Conservation (phyloP, 2,797 vertebrate species). For the Apogon hyalosoma region DNA sequence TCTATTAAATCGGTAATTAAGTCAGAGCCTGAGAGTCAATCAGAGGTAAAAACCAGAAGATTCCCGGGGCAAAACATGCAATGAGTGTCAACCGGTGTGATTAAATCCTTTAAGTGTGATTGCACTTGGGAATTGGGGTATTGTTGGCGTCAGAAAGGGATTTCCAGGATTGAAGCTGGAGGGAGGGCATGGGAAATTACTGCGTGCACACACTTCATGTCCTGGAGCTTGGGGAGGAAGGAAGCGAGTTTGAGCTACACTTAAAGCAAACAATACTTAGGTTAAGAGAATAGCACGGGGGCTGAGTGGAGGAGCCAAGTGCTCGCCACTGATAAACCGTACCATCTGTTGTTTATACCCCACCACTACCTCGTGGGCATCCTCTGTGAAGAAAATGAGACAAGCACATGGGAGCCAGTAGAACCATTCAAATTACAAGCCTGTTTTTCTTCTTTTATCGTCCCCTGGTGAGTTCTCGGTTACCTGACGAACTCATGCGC, state of each 20-base stretch:
- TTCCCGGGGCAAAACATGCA: slow-evolving; percentile 16
- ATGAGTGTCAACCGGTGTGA: slow-evolving; percentile 37
- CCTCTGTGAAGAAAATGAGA: slow-evolving; percentile 57
- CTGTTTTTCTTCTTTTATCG: background rate
- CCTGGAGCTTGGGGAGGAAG: slow-evolving; percentile 42
- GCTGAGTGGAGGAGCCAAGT: slow-evolving; percentile 27
- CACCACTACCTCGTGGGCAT: slow-evolving; percentile 49
- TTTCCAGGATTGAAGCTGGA: slow-evolving; percentile 37
- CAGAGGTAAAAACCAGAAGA: slow-evolving; percentile 37
- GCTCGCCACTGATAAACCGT: slow-evolving; percentile 37
- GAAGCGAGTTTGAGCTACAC: slow-evolving; percentile 17
- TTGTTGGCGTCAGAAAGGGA: slow-evolving; percentile 41
- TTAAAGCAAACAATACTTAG: slow-evolving; percentile 51
- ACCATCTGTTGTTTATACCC: slow-evolving; percentile 69
- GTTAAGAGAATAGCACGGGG: slow-evolving; percentile 37
- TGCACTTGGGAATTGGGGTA: slow-evolving; percentile 41
- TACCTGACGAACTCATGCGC: slow-evolving; percentile 4
- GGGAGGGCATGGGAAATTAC: slow-evolving; percentile 30
- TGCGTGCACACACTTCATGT: slow-evolving; percentile 9
- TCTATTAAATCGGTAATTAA: slow-evolving; percentile 64
- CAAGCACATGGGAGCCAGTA: slow-evolving; percentile 30
- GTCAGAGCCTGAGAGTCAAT: slow-evolving; percentile 26
- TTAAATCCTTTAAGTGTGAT: slow-evolving; percentile 59
- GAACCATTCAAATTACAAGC: slow-evolving; percentile 37
- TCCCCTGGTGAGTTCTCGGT: slow-evolving; percentile 25